phyloP scores from a whole-genome alignment of 2,797 vertebrate genomes.

The Nannoperca obscura region DNA sequence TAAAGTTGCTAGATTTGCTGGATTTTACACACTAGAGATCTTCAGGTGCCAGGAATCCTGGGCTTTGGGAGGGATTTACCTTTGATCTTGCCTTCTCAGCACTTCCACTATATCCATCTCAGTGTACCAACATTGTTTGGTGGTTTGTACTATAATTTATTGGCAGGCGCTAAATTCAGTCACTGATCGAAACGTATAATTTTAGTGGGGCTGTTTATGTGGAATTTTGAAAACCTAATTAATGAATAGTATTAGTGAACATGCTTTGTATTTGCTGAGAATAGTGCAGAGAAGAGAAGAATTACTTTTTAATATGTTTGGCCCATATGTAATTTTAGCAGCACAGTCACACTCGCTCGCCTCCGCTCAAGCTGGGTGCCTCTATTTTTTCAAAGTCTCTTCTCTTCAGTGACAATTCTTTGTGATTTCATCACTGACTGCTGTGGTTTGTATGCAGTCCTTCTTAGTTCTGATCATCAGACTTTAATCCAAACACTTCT shows the following conservation, averaged over 20 bases:
- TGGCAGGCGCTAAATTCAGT: constrained; percentile 12
- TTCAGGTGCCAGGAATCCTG: constrained; percentile 61
- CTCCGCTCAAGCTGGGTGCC: constrained; percentile 10
- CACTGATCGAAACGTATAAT: background rate
- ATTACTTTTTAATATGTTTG: constrained; percentile 1
- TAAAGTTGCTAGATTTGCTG: constrained; percentile 69
- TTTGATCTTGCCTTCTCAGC: constrained; percentile 71
- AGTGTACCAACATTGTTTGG: constrained; percentile 30
- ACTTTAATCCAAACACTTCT: constrained; percentile 66
- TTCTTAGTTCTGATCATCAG: constrained; percentile 59
- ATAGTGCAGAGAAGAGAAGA: background rate
- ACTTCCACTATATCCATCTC: constrained; percentile 45
- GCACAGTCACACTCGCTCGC: constrained; percentile 9
- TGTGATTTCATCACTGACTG: constrained; percentile 35
- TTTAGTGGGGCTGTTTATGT: background rate
- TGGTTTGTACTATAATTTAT: constrained; percentile 21
- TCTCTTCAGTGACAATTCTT: constrained; percentile 31
- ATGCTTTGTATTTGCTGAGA: constrained; percentile 10
- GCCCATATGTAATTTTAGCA: constrained; percentile 25
- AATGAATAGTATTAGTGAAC: background rate
- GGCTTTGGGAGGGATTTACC: constrained; percentile 61
- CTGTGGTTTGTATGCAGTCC: constrained; percentile 39
- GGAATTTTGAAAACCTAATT: constrained; percentile 14
- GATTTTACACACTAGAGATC: constrained; percentile 67
- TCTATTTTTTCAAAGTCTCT: constrained; percentile 36